phyloP scores from a whole-genome alignment of 1,140 invertebrate genomes.

The Lerema accius region DNA sequence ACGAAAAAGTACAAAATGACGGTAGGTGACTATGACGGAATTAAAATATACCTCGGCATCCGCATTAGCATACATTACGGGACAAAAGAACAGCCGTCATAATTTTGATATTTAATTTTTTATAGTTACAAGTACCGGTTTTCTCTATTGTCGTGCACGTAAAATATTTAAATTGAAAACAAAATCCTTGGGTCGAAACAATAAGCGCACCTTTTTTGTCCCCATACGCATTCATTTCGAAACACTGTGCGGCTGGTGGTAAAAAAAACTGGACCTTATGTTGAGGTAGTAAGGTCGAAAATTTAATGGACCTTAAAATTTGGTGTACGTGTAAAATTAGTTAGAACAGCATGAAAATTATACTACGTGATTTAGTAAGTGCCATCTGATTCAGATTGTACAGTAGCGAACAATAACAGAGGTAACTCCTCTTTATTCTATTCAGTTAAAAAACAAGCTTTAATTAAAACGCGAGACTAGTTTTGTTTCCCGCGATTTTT shows the following conservation, averaged over 20 bases:
- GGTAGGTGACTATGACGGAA: neutral
- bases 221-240: slow-evolving; percentile 48
- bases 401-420: slow-evolving; percentile 7
- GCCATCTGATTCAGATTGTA: slow-evolving; percentile 28
- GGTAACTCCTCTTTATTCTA: slow-evolving; percentile 5
- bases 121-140: slow-evolving; percentile 79
- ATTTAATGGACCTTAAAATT: slow-evolving; percentile 3
- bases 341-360: slow-evolving; percentile 63
- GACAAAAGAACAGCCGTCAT: slow-evolving; percentile 71
- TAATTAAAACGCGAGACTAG: neutral
- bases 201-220: slow-evolving; percentile 62
- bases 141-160: slow-evolving; percentile 75
- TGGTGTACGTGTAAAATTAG: slow-evolving; percentile 56
- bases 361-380: slow-evolving; percentile 39
- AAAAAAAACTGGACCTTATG: slow-evolving; percentile 26
- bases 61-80: slow-evolving; percentile 72
- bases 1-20: too few species aligned
- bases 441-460: neutral
- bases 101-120: slow-evolving; percentile 81
- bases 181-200: slow-evolving; percentile 75
- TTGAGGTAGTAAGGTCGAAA: neutral
- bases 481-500: neutral
- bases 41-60: slow-evolving; percentile 8
- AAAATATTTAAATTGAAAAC: slow-evolving; percentile 80
- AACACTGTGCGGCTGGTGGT: slow-evolving; percentile 14